These are phyloP conservation scores for Drosophila tanythrix DNA, from an alignment of 2,888 invertebrate species.

Conservation along the genomic window DNA sequence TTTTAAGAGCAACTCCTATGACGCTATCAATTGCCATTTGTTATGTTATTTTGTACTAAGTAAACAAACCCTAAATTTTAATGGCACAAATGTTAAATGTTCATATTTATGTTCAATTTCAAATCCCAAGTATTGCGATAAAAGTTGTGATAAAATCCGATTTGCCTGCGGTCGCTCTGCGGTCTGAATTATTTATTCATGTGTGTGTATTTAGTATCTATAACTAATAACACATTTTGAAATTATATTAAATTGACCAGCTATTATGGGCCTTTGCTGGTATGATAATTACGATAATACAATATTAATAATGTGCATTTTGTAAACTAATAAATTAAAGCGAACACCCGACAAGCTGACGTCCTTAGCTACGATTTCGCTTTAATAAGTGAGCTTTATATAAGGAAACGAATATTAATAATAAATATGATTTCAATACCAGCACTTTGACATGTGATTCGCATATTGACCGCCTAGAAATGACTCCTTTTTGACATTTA, in stretches of 20 bases:
- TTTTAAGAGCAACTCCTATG: constrained; percentile 2
- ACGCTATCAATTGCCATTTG: constrained; percentile 22
- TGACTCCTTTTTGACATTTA: not conserved
- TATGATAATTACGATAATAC: not conserved
- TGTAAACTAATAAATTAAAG: not conserved
- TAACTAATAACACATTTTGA: constrained; percentile 2
- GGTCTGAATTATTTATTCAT: constrained; percentile 11
- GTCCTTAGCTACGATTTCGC: not conserved
- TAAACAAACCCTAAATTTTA: constrained; percentile 32
- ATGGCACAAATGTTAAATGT: constrained; percentile 5
- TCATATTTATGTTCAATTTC: constrained; percentile 23
- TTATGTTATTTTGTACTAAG: constrained; percentile 41
- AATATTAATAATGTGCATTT: not conserved
- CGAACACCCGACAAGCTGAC: not conserved
- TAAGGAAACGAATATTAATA: not conserved
- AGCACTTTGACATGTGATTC: constrained; percentile 24
- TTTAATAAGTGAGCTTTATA: not conserved
- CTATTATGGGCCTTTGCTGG: constrained; percentile 1
- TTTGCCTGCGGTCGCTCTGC: constrained; percentile 38
- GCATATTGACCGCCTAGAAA: constrained; percentile 28
- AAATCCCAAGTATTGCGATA: constrained; percentile 27
- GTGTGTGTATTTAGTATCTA: constrained; percentile 4
- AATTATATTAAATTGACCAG: constrained; percentile 1
- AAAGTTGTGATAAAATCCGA: constrained; percentile 36
- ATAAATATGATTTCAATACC: constrained; percentile 24